A percentile compares a stretch with the other conserved stretches of the same genome.
These are phyloP conservation scores for Paramormyrops hopkinsi DNA, from an alignment of 2,797 vertebrate genomes.

Conservation along the genomic window DNA sequence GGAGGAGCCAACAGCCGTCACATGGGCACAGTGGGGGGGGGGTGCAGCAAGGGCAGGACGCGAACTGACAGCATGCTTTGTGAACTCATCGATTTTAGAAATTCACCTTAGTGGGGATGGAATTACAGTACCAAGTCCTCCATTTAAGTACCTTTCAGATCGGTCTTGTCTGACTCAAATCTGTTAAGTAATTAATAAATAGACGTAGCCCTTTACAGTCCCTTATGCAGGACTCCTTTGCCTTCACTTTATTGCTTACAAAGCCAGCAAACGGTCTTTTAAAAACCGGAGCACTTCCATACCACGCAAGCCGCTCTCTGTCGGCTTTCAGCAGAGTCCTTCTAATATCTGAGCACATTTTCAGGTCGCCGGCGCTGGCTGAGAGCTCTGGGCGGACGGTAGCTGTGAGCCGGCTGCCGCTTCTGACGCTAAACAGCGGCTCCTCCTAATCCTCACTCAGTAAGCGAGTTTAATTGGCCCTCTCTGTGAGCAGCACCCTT, in stretches of 20 bases:
- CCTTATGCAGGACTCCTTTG: not conserved
- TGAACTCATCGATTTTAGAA: not conserved
- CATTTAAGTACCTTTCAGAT: not conserved
- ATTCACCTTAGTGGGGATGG: not conserved
- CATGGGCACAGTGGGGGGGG: no score
- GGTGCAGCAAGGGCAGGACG: not conserved
- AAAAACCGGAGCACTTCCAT: not conserved
- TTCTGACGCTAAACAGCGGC: not conserved
- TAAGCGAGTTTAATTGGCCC: not conserved
- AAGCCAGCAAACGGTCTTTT: not conserved
- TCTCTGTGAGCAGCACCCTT: not conserved
- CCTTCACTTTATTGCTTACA: not conserved
- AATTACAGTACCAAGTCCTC: not conserved
- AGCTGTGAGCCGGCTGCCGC: not conserved
- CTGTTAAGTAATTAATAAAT: not conserved
- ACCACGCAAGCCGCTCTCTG: not conserved
- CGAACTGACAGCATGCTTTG: not conserved
- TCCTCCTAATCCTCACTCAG: not conserved
- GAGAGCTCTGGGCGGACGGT: not conserved
- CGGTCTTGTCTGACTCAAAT: not conserved
- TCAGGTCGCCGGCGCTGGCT: not conserved
- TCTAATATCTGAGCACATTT: not conserved
- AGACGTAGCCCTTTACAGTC: not conserved
- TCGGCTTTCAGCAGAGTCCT: not conserved
- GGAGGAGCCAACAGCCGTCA: not conserved